Conservation (phyloP, 2,113 vertebrate genomes). For the Nyctibius bracteatus region DNA sequence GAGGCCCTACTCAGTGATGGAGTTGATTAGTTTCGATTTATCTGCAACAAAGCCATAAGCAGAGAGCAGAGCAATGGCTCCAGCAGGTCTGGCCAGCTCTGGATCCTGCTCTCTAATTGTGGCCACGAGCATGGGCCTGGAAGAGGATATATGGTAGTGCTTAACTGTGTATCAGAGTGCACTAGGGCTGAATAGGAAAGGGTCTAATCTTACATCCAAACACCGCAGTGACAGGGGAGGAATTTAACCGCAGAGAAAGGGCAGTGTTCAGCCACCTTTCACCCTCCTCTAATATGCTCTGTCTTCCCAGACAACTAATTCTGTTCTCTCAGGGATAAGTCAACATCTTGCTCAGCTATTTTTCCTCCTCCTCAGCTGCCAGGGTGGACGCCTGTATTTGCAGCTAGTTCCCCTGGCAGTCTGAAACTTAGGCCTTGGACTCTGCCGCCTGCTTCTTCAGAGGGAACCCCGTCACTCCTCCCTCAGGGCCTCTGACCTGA, state of each 20-base stretch:
- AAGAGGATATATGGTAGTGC: neutral
- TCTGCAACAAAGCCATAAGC: neutral
- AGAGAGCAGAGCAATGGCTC: neutral
- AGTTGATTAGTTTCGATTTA: neutral
- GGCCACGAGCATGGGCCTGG: neutral
- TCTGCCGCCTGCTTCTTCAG: neutral
- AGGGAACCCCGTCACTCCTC: neutral
- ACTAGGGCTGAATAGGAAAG: neutral
- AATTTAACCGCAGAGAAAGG: neutral
- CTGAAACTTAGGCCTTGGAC: neutral
- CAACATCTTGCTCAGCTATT: slow-evolving; percentile 11
- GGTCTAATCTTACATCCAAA: neutral
- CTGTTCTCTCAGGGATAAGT: neutral
- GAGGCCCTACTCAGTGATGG: neutral
- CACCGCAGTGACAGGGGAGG: neutral
- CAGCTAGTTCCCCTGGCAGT: neutral
- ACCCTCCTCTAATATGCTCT: neutral
- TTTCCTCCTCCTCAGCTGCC: neutral
- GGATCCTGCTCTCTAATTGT: neutral
- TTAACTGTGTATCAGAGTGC: neutral
- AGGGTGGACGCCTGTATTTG: neutral
- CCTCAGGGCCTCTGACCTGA: neutral
- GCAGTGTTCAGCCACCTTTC: neutral
- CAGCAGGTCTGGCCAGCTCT: neutral
- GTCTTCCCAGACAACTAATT: slow-evolving; percentile 21